Evolutionary conservation across 2,888 invertebrate species (phyloP), one percentile per base, ranked within the genome.

Genomic region (Amphipyra berbera): DNA sequence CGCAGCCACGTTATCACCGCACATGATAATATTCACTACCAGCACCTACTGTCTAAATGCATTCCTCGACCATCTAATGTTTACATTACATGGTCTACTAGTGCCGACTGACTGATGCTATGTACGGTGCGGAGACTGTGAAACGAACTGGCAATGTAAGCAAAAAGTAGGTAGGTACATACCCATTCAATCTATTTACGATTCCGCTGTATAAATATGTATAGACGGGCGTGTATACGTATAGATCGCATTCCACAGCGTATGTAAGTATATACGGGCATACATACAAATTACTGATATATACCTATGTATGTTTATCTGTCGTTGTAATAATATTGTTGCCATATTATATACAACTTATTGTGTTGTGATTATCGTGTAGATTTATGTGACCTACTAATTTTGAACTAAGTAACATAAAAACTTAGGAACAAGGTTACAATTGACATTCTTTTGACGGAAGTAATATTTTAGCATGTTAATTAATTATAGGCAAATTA

Each of bases 21-120:
- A 93, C 95, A 95, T 95, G 94, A 95, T 95, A 95, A 95, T 95
- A 95, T 92, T 92, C 92, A 90, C 87, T 86, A 88, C 88, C 84
- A 85, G 89, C 90, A 92, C 90, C 90, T 91, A 91, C 89, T 91
- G 91, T 90, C 91, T 90, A 90, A 91, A 93, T 91, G 92, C 93
- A 93, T 94, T 93, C 92, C 92, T 92, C 86, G 78, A 89, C 88
- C 88, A 88, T 88, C 91, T 90, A 92, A 91, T 94, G 94, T 94
- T 94, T 94, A 93, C 94, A 93, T 93, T 93, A 90, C 90, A 90
- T 89, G 85, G 85, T 86, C 87, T 84, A 84, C 84, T 82, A 86
- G 82, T 85, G 68, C 70, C 65, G 75, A 75, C 77, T 73, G 86
- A 85, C 86, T 86, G 86, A 86, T 85, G 85, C 86, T 88, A 84